Conservation (phyloP, 2,888 invertebrate species). For the Lacanobia oleracea region DNA sequence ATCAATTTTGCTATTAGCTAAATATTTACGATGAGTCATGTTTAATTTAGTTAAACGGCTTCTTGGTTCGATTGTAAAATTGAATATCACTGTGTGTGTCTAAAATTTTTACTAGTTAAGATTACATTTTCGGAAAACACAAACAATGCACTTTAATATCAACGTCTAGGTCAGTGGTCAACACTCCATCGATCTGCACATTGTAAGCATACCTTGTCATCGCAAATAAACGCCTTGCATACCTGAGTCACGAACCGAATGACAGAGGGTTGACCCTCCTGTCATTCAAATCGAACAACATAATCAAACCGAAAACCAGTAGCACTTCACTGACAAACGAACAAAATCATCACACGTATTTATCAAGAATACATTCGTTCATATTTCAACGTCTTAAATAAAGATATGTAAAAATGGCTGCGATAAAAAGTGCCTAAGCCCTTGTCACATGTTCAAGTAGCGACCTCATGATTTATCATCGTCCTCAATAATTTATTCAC, state of each 20-base stretch:
- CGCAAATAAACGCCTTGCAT: conserved; percentile 37
- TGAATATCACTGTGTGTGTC: background rate
- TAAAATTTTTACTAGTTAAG: too few relatives aligned
- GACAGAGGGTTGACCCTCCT: conserved; percentile 27
- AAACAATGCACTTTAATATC: conserved; percentile 3
- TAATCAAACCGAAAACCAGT: conserved; percentile 51
- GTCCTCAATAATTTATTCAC: conserved; percentile 69
- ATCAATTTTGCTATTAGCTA: conserved; percentile 23
- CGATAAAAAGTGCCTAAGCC: conserved; percentile 51
- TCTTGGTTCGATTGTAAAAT: background rate
- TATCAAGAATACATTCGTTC: conserved; percentile 54
- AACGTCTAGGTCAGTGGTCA: background rate
- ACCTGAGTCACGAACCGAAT: conserved; percentile 34
- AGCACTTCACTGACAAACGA: conserved; percentile 49
- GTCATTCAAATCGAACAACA: conserved; percentile 50
- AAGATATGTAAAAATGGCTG: conserved; percentile 54
- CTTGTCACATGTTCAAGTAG: conserved; percentile 65
- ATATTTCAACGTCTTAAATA: conserved; percentile 59
- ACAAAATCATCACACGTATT: conserved; percentile 58
- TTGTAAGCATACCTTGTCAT: conserved; percentile 9
- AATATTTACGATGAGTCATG: conserved; percentile 7
- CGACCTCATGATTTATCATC: conserved; percentile 69
- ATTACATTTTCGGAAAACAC: background rate
- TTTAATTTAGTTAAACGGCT: background rate
- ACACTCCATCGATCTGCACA: conserved; percentile 8